phyloP scores from a whole-genome alignment of 2,888 invertebrate species.

The Yponomeuta sedellus region DNA sequence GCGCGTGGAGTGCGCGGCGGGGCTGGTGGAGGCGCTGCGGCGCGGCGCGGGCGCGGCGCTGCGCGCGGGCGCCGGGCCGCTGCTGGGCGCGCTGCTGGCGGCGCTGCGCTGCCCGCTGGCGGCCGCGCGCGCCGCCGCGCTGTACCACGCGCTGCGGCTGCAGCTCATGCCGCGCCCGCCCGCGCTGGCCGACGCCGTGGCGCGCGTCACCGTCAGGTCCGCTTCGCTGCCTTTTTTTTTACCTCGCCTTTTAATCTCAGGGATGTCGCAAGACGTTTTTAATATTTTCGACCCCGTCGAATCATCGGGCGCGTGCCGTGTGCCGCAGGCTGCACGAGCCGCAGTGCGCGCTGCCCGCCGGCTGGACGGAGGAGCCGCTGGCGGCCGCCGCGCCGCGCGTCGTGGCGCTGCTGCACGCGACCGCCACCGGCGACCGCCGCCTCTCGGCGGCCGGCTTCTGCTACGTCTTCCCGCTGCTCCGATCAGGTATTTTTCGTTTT shows the following conservation, averaged over 20 bases:
- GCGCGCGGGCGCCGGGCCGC: constrained; percentile 37
- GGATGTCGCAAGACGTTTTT: too few species aligned
- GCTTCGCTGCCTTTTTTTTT: neutral
- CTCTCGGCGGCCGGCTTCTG: constrained; percentile 87
- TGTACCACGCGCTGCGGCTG: constrained; percentile 67
- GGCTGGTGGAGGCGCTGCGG: constrained; percentile 54
- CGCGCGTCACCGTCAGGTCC: constrained; percentile 82
- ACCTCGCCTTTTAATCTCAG: too few species aligned
- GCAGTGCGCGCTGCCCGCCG: constrained; percentile 84
- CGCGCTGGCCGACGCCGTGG: constrained; percentile 77
- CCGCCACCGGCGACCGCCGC: constrained; percentile 46
- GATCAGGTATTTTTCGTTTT: constrained; percentile 62
- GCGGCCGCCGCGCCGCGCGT: constrained; percentile 79
- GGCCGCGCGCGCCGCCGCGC: constrained; percentile 77
- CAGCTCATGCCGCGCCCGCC: constrained; percentile 36
- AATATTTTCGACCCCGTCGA: too few species aligned
- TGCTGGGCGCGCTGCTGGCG: constrained; percentile 66
- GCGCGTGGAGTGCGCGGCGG: constrained; percentile 43
- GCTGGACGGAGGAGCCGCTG: constrained; percentile 85
- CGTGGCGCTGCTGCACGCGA: constrained; percentile 74
- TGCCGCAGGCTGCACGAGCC: constrained; percentile 80
- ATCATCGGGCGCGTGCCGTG: neutral
- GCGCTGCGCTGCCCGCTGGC: constrained; percentile 86
- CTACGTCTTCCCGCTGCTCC: constrained; percentile 88
- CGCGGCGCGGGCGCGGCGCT: constrained; percentile 64